Evolutionary conservation across 2,113 vertebrate genomes (phyloP).

Genomic region (Ellobius talpinus): DNA sequence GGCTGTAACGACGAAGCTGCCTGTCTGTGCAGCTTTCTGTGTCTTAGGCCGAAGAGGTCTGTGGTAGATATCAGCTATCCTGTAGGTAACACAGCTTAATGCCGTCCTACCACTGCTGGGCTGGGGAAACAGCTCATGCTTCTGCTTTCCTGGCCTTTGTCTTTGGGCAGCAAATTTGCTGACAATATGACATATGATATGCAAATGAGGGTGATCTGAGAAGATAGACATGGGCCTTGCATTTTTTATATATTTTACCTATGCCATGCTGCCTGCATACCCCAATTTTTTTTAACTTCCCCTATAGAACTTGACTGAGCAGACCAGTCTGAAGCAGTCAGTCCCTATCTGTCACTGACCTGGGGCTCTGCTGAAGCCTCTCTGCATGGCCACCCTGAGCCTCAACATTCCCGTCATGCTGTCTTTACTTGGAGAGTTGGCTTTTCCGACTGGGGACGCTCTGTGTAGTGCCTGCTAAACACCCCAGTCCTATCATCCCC

Average conservation of each 20-base stretch:
- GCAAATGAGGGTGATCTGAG: neutral
- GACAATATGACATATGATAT: neutral
- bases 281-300: accelerated
- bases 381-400: neutral
- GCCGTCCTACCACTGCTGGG: accelerated
- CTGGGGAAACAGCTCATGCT: neutral
- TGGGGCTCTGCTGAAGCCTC: neutral
- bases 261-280: neutral
- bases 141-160: neutral
- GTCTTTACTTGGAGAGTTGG: neutral
- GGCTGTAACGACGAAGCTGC: neutral
- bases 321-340: neutral
- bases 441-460: neutral
- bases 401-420: accelerated
- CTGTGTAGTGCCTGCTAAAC: neutral
- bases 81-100: neutral
- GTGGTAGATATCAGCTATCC: neutral
- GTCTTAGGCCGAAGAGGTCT: neutral
- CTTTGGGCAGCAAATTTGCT: neutral
- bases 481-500: neutral
- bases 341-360: neutral
- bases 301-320: neutral
- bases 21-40: neutral
- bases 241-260: neutral
- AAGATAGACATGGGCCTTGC: neutral